phyloP scores from a whole-genome alignment of 2,888 invertebrate genomes.

The Panzeria rudis region DNA sequence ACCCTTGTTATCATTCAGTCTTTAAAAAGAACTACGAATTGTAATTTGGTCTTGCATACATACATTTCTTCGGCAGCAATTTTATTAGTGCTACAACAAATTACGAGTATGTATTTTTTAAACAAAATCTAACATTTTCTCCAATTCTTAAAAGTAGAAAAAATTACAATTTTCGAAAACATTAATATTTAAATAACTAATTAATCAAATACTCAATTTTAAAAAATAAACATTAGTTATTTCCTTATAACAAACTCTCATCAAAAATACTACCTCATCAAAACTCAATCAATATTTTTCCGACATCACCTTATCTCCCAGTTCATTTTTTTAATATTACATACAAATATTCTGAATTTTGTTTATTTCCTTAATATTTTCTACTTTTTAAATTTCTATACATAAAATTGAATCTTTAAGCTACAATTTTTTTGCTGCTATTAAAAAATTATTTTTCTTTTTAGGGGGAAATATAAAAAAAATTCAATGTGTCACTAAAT shows the following conservation, averaged over 20 bases:
- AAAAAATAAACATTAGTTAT: neutral
- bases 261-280: neutral
- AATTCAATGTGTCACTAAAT: constrained; percentile 72
- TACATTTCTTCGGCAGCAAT: too few species aligned
- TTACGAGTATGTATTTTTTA: too few species aligned
- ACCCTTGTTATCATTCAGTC: too few species aligned
- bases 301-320: neutral
- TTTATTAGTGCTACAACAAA: too few species aligned
- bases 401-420: constrained; percentile 43
- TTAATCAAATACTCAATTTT: neutral
- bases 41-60: too few species aligned
- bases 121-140: too few species aligned
- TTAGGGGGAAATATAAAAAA: constrained; percentile 34
- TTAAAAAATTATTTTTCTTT: constrained; percentile 25
- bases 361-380: constrained; percentile 27
- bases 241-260: neutral
- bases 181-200: neutral
- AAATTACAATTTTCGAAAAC: neutral
- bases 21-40: too few species aligned
- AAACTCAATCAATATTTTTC: constrained; percentile 10
- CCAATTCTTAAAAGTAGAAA: too few species aligned
- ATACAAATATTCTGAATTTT: neutral
- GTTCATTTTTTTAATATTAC: constrained; percentile 9
- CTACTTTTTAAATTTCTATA: constrained; percentile 11
- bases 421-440: neutral